These are phyloP conservation scores for Acanthurus leucopareius DNA, from an alignment of 2,797 vertebrate species.

Conservation along the genomic window DNA sequence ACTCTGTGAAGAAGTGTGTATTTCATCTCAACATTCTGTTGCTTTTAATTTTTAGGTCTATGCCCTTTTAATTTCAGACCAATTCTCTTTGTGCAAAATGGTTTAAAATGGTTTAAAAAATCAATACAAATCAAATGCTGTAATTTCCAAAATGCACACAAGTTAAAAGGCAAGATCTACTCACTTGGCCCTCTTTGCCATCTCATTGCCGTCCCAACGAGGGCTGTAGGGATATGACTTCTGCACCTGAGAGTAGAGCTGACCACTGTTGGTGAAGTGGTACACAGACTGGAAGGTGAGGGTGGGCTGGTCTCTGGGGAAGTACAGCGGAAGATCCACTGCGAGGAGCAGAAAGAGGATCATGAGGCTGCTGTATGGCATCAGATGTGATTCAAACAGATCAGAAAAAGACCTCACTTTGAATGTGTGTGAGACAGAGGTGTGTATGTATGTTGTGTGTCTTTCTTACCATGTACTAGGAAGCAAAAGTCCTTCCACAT, in stretches of 20 bases:
- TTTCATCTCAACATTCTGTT: too few relatives aligned
- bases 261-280: constrained; percentile 97
- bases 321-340: constrained; percentile 98
- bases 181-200: constrained; percentile 99
- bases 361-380: not conserved
- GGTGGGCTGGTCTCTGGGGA: constrained; percentile 97
- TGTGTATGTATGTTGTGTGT: not conserved
- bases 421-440: too few relatives aligned
- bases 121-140: not conserved
- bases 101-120: not conserved
- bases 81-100: not conserved
- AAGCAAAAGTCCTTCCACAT: constrained; percentile 99
- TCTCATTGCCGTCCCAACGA: constrained; percentile 99
- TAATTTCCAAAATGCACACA: too few relatives aligned
- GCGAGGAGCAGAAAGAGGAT: constrained; percentile 37
- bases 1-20: too few relatives aligned
- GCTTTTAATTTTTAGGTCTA: not conserved
- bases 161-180: constrained; percentile 56
- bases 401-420: not conserved
- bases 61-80: not conserved
- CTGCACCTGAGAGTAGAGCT: constrained; percentile 97
- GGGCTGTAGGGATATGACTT: constrained; percentile 99
- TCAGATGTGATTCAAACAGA: not conserved
- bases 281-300: constrained; percentile 98
- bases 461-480: constrained; percentile 94